phyloP scores from a whole-genome alignment of 2,113 vertebrate genomes.

The Cricetomys ansorgei region DNA sequence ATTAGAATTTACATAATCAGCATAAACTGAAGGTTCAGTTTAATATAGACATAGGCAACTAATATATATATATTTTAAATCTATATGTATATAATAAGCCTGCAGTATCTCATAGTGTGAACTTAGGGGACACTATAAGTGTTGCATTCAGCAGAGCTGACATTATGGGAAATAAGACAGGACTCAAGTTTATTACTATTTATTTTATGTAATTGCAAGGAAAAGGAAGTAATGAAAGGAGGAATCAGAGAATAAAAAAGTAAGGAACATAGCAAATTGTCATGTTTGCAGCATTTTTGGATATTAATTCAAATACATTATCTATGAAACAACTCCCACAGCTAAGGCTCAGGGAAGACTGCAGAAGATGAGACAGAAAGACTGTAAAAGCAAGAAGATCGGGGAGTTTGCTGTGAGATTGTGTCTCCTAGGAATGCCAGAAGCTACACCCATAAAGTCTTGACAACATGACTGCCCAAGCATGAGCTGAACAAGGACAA shows the following conservation, averaged over 20 bases:
- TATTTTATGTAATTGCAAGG: not conserved
- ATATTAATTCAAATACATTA: not conserved
- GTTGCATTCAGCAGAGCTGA: not conserved
- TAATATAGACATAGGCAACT: not conserved
- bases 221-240: not conserved
- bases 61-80: not conserved
- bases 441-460: not conserved
- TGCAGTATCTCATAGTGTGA: not conserved
- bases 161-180: not conserved
- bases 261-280: not conserved
- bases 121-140: not conserved
- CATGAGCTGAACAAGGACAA: not conserved
- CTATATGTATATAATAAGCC: not conserved
- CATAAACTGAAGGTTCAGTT: not conserved
- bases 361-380: not conserved
- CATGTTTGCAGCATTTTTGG: not conserved
- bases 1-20: not conserved
- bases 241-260: not conserved
- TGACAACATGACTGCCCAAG: not conserved
- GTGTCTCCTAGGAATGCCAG: not conserved
- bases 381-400: not conserved
- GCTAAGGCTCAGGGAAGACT: not conserved
- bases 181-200: not conserved
- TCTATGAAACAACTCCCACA: not conserved
- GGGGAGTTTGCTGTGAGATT: not conserved